Evolutionary conservation across 2,113 vertebrate species (phyloP).

Genomic region (Eptatretus burgeri): DNA sequence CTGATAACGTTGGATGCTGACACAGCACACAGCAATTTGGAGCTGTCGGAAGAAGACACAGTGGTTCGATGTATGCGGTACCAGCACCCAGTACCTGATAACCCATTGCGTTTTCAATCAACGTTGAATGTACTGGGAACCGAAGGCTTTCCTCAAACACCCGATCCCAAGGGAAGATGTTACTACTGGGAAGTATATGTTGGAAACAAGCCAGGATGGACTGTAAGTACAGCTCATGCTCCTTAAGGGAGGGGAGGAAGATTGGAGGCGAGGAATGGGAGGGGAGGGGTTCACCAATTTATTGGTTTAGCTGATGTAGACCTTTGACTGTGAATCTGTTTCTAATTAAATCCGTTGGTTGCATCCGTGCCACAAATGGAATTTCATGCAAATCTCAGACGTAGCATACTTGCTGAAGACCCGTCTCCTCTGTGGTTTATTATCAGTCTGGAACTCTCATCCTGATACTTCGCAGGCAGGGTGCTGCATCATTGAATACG

Average conservation of each 20-base stretch:
- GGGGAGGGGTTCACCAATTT: not conserved
- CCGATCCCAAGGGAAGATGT: not conserved
- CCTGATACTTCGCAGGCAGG: too few species aligned
- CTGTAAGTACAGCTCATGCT: not conserved
- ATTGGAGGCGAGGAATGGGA: not conserved
- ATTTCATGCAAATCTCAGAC: not conserved
- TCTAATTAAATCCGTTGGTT: not conserved
- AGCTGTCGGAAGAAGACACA: not conserved
- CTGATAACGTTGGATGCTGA: not conserved
- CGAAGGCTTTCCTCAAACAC: not conserved
- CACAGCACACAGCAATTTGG: not conserved
- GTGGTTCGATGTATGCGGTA: not conserved
- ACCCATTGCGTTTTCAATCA: not conserved
- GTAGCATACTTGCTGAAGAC: not conserved
- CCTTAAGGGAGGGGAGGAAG: not conserved
- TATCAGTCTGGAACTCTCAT: too few species aligned
- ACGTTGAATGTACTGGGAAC: not conserved
- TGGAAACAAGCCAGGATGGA: not conserved
- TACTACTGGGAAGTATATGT: constrained; percentile 1
- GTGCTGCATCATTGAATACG: too few species aligned
- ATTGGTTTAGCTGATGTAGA: not conserved
- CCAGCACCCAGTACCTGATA: not conserved
- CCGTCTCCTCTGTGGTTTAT: too few species aligned
- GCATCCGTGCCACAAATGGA: not conserved
- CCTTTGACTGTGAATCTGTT: not conserved